Evolutionary conservation across 1,140 invertebrate genomes (phyloP).

Genomic region (Drosophila nikananu): DNA sequence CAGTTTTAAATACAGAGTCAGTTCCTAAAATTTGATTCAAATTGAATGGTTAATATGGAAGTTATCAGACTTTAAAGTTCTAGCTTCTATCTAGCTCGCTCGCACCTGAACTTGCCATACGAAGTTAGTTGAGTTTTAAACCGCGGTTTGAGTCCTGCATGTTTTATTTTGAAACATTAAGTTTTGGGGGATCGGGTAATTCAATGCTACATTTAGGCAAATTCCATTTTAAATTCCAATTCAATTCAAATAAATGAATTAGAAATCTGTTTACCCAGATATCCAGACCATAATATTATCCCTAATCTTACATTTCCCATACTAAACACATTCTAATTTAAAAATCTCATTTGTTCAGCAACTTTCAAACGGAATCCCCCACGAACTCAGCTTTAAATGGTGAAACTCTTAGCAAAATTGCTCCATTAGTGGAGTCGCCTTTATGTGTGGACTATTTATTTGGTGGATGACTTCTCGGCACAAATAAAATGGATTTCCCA

Average conservation of each 20-base stretch:
- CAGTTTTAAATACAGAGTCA: too few species aligned
- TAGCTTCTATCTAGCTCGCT: not conserved
- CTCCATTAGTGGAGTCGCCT: conserved; percentile 29
- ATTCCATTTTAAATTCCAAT: too few species aligned
- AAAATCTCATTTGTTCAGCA: not conserved
- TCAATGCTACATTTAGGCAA: too few species aligned
- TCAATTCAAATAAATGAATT: not conserved
- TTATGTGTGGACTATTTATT: conserved; percentile 41
- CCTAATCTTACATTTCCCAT: not conserved
- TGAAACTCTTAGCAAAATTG: conserved; percentile 30
- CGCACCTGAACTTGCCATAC: too few species aligned
- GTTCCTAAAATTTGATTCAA: too few species aligned
- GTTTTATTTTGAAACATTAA: too few species aligned
- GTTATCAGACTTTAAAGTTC: not conserved
- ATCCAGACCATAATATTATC: not conserved
- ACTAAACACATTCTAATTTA: not conserved
- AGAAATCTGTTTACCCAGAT: too few species aligned
- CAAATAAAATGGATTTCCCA: conserved; percentile 43
- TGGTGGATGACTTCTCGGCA: conserved; percentile 46
- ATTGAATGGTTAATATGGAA: not conserved
- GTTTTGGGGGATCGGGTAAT: too few species aligned
- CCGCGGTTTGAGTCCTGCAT: too few species aligned
- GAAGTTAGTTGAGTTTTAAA: too few species aligned
- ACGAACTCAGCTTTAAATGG: not conserved
- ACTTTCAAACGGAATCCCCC: not conserved